Evolutionary conservation across 2,797 vertebrate genomes (phyloP).

Genomic region (Scyliorhinus canicula): DNA sequence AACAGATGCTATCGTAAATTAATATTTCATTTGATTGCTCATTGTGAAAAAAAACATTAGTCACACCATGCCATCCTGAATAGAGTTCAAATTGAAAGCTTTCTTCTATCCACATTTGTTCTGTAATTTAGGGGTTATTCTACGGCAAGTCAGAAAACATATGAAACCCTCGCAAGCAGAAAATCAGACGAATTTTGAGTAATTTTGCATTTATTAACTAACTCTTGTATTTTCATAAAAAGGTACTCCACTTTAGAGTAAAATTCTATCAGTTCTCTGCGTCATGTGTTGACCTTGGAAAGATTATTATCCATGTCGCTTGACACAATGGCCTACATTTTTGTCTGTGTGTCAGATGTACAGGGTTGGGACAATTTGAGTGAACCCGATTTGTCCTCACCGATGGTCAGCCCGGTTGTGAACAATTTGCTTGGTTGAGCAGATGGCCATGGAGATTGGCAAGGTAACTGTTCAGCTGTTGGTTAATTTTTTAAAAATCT

Average conservation of each 20-base stretch:
- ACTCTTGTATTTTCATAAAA: neutral
- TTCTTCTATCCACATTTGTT: neutral
- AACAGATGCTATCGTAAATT: neutral
- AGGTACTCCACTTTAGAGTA: neutral
- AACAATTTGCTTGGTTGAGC: too few species aligned
- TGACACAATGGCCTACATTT: neutral
- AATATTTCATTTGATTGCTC: conserved; percentile 25
- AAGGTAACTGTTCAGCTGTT: too few species aligned
- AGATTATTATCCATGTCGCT: neutral
- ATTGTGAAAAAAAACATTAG: neutral
- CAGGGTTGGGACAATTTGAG: neutral
- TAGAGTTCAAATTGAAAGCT: neutral
- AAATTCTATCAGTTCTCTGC: neutral
- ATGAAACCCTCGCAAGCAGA: neutral
- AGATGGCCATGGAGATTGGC: too few species aligned
- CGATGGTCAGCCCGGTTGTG: too few species aligned
- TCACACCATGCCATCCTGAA: neutral
- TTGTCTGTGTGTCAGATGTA: neutral
- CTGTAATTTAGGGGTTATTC: neutral
- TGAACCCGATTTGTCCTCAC: too few species aligned
- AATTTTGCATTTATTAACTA: neutral
- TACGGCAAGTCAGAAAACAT: neutral
- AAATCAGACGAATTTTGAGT: neutral
- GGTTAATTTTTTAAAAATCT: too few species aligned
- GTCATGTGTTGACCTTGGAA: neutral